Evolutionary conservation across 92 coral and sea anemone species (phyloP).

Genomic region (Phenganax marumi): DNA sequence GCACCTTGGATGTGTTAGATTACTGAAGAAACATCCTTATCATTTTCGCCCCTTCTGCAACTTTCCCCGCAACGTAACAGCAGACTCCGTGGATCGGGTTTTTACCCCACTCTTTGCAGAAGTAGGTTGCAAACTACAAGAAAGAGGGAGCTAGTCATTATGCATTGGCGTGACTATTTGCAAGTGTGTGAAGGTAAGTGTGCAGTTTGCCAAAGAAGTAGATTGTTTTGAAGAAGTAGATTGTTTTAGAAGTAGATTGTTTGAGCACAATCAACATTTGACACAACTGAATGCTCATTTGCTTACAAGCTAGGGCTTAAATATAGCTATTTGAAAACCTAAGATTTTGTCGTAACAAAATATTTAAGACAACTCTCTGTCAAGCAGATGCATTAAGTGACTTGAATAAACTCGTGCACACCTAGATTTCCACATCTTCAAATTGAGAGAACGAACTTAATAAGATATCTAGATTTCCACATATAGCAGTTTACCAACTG

Average conservation of each 20-base stretch:
- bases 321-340: too few relatives aligned
- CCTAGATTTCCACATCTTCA: not conserved
- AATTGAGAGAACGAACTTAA: too few relatives aligned
- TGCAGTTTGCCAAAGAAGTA: not conserved
- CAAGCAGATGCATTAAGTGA: too few relatives aligned
- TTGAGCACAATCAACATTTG: too few relatives aligned
- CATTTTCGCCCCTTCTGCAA: slow-evolving; percentile 12
- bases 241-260: too few relatives aligned
- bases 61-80: not conserved
- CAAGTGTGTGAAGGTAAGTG: slow-evolving; percentile 23
- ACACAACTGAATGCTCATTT: too few relatives aligned
- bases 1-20: slow-evolving; percentile 12
- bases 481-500: too few relatives aligned
- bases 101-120: slow-evolving; percentile 13
- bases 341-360: not conserved
- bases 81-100: not conserved
- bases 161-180: slow-evolving; percentile 23
- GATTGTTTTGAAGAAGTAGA: not conserved
- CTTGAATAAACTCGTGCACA: too few relatives aligned
- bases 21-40: not conserved
- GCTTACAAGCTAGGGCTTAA: too few relatives aligned
- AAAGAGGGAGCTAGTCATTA: slow-evolving; percentile 12
- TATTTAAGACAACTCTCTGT: not conserved
- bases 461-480: too few relatives aligned
- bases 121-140: not conserved